Percentiles rank a stretch among this genome's conserved stretches.
phyloP scores from a whole-genome alignment of 92 coral and sea anemone genomes.

The Phenganax stokvisi region DNA sequence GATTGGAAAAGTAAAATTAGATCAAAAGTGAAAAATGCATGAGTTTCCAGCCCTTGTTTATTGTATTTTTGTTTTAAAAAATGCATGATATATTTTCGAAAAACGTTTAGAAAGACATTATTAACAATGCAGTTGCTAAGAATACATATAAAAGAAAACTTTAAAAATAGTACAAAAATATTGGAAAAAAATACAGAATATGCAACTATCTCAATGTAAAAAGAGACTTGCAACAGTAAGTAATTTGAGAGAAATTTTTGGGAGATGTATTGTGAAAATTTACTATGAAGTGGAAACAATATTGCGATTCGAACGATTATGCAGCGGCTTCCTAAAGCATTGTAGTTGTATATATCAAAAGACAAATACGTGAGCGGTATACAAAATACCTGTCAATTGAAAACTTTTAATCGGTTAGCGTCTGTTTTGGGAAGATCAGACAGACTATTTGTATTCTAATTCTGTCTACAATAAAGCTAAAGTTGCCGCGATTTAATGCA shows the following conservation, averaged over 20 bases:
- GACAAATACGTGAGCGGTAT: constrained; percentile 18
- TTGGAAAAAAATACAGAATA: neutral
- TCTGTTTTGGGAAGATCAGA: constrained; percentile 20
- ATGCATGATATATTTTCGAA: no score
- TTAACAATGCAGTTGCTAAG: no score
- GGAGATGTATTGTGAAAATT: neutral
- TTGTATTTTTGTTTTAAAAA: no score
- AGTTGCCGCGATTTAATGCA: constrained; percentile 5
- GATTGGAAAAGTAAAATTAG: no score
- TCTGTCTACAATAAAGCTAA: neutral
- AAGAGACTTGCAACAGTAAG: neutral
- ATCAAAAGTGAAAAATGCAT: no score
- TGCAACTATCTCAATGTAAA: neutral
- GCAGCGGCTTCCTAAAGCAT: constrained; percentile 9
- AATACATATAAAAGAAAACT: no score
- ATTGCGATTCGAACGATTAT: neutral
- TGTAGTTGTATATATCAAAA: neutral
- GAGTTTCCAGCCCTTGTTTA: no score
- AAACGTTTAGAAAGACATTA: no score
- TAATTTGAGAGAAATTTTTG: neutral
- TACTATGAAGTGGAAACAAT: neutral
- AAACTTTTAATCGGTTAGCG: constrained; percentile 28
- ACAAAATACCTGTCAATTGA: constrained; percentile 34
- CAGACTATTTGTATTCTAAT: constrained; percentile 1
- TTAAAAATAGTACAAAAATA: no score